Base-by-base conservation (phyloP, 2,113 vertebrate genomes). In the Xenus cinereus region DNA sequence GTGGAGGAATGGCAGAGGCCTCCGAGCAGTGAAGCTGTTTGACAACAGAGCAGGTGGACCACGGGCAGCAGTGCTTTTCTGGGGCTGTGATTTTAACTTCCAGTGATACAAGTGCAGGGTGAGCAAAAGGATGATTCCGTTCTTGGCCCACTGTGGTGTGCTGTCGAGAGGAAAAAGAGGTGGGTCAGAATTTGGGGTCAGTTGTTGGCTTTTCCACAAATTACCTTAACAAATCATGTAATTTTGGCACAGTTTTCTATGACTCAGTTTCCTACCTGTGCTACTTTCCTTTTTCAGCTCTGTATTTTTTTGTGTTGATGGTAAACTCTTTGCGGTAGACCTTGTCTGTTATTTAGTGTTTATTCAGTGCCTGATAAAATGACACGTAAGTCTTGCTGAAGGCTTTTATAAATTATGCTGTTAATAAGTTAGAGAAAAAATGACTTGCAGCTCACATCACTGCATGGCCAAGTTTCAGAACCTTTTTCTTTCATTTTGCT, bases 371-470 rank as follows among this genome's bases (percentile, higher is more conserved):
- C 46, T 53, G 57, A 45, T 78, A 84, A 83, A 94, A 91, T 76
- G 62, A n/a, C 66, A 79, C 0, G 0, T 63, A 78, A 66, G 51
- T 81, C 80, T 91, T 91, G 32, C n/a, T 89, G 84, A 95, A 60
- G 39, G 77, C 43, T 87, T 78, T 79, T 93, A 45, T 94, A 96
- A 93, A 84, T 84, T 72, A 87, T 64, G 35, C 57, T 93, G 37
- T 89, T 94, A 84, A 91, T 89, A 91, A 75, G 62, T 81, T 91
- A 78, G 37, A 89, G 50, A 24, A 78, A 72, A 95, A 95, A 76
- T 81, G 1, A 87, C 78, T 94, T 93, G 41, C 71, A 89, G 71
- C 74, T 94, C 57, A 76, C 27, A 80, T 69, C 3, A 4, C 45
- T 76, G 6, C 60, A 45, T 68, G 64, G 27, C 68, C 68, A 89